Base-by-base conservation (phyloP, 2,797 vertebrate species). In the Sus cebifrons region DNA sequence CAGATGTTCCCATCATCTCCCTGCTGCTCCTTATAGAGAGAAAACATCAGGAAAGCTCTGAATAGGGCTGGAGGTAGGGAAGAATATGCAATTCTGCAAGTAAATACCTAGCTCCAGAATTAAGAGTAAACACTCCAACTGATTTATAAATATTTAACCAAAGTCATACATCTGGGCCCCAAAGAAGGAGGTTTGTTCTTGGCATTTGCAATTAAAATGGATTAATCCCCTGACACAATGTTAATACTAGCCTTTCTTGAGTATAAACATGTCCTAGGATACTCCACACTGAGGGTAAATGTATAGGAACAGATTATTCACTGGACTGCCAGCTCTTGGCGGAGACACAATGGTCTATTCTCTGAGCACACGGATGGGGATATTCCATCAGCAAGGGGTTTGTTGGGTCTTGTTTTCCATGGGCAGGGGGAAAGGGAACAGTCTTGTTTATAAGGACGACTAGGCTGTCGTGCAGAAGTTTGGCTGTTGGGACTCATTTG, bases 111-210 rank as follows among this genome's bases (percentile, higher is more conserved):
- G 77, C 92, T 94, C 91, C 97, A 94, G 96, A 98, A 96, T 97
- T 65, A 95, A 97, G 95, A 97, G 96, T 98, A 98, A 98, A 99
- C 98, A 98, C 96, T 98, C 96, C 95, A 97, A 98, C 77, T 97
- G 64, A 49, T 96, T 85, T 97, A 97, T 98, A 99, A 99, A 99
- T 98, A 99, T 99, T 99, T 99, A 98, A 98, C 93, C 86, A 95
- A 98, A 96, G 0, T 73, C 93, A 98, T 98, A 97, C 95, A 97
- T 98, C 96, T 97, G 96, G 94, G 97, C 71, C 85, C 96, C 97
- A 98, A 98, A 96, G 95, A 91, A 97, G 88, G 52, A 89, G 91
- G 29, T 96, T 85, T 88, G 64, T 68, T 96, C 96, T 98, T 96
- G 93, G 87, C 97, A 97, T 96, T 98, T 97, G 84, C 86, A 96